phyloP scores from a whole-genome alignment of 1,140 invertebrate genomes.

The Danaus plexippus region DNA sequence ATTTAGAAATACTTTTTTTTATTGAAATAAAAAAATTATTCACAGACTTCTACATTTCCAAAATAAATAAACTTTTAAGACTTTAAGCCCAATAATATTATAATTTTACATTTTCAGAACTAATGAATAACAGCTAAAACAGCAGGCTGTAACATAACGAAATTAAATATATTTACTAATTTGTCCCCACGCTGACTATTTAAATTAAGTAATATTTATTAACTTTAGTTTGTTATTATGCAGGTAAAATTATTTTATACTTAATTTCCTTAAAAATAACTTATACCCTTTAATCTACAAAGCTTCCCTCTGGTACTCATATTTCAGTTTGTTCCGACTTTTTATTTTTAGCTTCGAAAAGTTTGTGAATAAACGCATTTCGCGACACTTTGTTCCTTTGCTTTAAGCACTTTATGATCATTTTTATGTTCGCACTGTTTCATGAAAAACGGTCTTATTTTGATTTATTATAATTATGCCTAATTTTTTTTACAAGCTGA shows the following conservation, averaged over 20 bases:
- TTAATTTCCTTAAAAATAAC: neutral
- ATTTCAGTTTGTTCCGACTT: slow-evolving; percentile 12
- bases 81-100: no score
- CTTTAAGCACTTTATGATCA: slow-evolving; percentile 13
- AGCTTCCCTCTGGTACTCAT: slow-evolving; percentile 12
- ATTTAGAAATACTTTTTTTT: no score
- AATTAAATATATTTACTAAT: no score
- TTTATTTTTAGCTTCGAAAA: slow-evolving; percentile 16
- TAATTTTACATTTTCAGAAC: no score
- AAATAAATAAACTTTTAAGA: no score
- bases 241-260: slow-evolving; percentile 3
- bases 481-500: slow-evolving; percentile 2
- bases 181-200: neutral
- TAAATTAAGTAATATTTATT: slow-evolving; percentile 1
- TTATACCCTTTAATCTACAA: slow-evolving; percentile 7
- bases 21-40: no score
- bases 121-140: no score
- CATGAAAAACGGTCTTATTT: slow-evolving; percentile 2
- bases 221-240: slow-evolving; percentile 1
- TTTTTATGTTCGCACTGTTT: no score
- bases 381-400: slow-evolving; percentile 17
- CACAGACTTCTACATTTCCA: no score
- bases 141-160: no score
- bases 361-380: slow-evolving; percentile 19
- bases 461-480: neutral